phyloP scores from a whole-genome alignment of 1,140 invertebrate genomes.

The Fragariocoptes setiger region DNA sequence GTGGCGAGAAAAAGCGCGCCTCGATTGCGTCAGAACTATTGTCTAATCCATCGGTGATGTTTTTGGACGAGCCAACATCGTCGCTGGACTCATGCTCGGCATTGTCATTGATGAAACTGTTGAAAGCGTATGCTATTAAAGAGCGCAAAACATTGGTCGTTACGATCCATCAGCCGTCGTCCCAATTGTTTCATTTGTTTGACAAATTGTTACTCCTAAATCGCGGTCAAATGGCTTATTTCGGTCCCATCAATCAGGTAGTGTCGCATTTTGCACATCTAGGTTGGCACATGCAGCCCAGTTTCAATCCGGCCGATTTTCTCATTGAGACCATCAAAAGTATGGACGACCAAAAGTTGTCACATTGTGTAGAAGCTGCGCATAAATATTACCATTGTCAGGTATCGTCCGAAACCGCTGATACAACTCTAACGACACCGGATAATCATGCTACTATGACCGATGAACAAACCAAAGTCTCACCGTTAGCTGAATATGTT shows the following conservation, averaged over 20 bases:
- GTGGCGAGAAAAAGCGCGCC: conserved; percentile 52
- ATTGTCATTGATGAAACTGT: conserved; percentile 32
- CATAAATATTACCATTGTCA: neutral
- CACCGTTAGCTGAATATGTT: conserved; percentile 33
- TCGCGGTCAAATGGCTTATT: conserved; percentile 43
- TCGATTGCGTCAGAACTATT: conserved; percentile 57
- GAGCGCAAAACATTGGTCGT: conserved; percentile 47
- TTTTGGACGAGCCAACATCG: conserved; percentile 54
- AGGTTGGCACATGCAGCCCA: conserved; percentile 34
- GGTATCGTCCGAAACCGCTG: too few species aligned
- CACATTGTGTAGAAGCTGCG: neutral
- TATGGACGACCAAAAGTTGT: neutral
- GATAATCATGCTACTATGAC: too few species aligned
- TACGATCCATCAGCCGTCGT: conserved; percentile 54
- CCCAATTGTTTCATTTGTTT: conserved; percentile 58
- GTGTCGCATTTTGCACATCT: conserved; percentile 38
- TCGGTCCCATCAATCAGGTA: conserved; percentile 37
- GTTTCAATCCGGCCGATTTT: conserved; percentile 60
- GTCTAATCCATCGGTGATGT: conserved; percentile 48
- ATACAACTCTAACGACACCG: too few species aligned
- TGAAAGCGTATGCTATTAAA: conserved; percentile 38
- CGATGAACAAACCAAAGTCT: too few species aligned
- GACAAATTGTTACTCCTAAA: conserved; percentile 42
- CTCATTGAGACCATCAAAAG: conserved; percentile 21
- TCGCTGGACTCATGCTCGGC: conserved; percentile 52